A percentile compares a stretch with the other conserved stretches of the same genome.
phyloP scores from a whole-genome alignment of 2,113 vertebrate species.

The Siniperca chuatsi region DNA sequence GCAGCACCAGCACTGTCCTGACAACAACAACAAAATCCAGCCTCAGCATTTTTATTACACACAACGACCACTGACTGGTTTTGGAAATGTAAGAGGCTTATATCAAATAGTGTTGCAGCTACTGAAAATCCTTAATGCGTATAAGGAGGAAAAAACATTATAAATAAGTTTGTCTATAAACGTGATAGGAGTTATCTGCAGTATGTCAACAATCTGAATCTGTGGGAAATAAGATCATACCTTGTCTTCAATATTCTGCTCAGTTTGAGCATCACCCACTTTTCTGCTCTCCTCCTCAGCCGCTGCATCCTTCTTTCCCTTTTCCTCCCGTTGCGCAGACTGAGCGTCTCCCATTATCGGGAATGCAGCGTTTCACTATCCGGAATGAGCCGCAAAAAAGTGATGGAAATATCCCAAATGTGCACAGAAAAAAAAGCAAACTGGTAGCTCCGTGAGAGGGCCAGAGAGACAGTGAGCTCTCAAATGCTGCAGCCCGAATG shows the following conservation, averaged over 20 bases:
- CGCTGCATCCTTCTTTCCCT: slow-evolving; percentile 61
- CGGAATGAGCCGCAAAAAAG: slow-evolving; percentile 25
- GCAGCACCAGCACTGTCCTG: slow-evolving; percentile 36
- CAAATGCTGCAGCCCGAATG: slow-evolving; percentile 77
- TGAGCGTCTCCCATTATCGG: slow-evolving; percentile 86
- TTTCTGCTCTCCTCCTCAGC: slow-evolving; percentile 70
- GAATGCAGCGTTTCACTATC: slow-evolving; percentile 49
- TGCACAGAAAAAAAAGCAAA: not conserved
- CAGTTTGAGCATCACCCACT: slow-evolving; percentile 49
- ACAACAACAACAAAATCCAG: slow-evolving; percentile 22
- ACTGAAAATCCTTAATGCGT: not conserved
- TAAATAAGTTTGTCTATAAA: not conserved
- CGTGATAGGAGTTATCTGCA: not conserved
- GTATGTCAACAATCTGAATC: not conserved
- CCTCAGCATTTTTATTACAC: slow-evolving; percentile 49
- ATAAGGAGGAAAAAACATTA: not conserved
- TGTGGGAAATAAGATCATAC: slow-evolving; percentile 27
- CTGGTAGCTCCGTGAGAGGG: slow-evolving; percentile 36
- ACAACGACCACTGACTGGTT: not conserved
- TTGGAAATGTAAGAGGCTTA: not conserved
- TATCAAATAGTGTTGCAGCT: not conserved
- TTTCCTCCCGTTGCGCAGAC: slow-evolving; percentile 82
- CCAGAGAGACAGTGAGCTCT: slow-evolving; percentile 46
- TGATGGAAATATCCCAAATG: slow-evolving; percentile 46
- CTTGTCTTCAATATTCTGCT: slow-evolving; percentile 40